Base-by-base conservation (phyloP, 1,140 invertebrate species). In the Melitaea cinxia region DNA sequence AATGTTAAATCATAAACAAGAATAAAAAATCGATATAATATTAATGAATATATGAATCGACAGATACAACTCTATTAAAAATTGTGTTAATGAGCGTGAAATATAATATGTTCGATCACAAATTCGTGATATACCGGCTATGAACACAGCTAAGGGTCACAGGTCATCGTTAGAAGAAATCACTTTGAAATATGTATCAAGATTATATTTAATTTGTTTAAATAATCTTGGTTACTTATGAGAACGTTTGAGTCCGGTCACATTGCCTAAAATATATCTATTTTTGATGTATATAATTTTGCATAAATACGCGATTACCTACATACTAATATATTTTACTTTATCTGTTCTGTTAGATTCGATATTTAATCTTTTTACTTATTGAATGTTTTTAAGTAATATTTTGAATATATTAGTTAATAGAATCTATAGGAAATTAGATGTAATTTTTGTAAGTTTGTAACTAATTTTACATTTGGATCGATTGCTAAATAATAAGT, bases 31-130 rank as follows among this genome's bases (percentile, higher is more conserved):
- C 37, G 53, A 39, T 56, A 56, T 26, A 26, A 19, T 45, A 45
- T 30, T 10, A 30, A 45, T 30, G 10, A 24, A 23, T 21, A 9
- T 28, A 47, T 47, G 12, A 19, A 30, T 45, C 39, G 19, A 15
- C 9, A 17, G 15, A 10, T n/a, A 58, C 55, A 47, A 58, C 37
- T 45, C 17, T 58, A 58, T 58, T 28, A 37, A 30, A 58, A 58
- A 58, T 12, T 45, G 37, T 58, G 17, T n/a, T 21, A 58, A 24
- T 35, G 47, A 58, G 55, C 55, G 23, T 23, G n/a, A 33, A 28
- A 58, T 47, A 47, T 14, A 17, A 54, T 19, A 45, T 45, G 39
- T 45, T 45, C 9, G 17, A 37, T 37, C n/a, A 33, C n/a, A 35
- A 35, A 53, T 17, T 17, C 24, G 15, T 45, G 39, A 45, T 45